Evolutionary conservation across 2,888 invertebrate genomes (phyloP).

Genomic region (Euplexia lucipara): DNA sequence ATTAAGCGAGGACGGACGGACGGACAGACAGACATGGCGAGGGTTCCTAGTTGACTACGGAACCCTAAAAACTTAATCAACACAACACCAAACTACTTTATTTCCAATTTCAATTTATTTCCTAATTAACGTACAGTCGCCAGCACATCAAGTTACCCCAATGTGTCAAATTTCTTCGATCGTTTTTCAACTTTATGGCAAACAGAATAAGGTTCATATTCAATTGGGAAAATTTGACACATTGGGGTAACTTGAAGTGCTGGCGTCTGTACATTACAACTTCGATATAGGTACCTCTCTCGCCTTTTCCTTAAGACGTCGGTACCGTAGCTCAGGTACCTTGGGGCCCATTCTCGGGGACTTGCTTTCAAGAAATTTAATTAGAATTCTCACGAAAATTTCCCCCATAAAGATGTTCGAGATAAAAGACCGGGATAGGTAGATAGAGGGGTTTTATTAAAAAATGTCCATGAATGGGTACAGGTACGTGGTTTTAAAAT

Average conservation of each 20-base stretch:
- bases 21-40: too few relatives aligned
- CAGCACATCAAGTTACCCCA: too few relatives aligned
- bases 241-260: too few relatives aligned
- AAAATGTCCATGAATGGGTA: constrained; percentile 30
- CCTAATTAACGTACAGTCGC: constrained; percentile 34
- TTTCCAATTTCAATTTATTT: constrained; percentile 36
- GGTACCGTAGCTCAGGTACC: constrained; percentile 25
- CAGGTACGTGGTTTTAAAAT: neutral
- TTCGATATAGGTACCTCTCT: constrained; percentile 2
- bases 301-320: constrained; percentile 50
- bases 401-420: constrained; percentile 81
- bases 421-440: constrained; percentile 78
- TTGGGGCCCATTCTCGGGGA: constrained; percentile 72
- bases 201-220: too few relatives aligned
- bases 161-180: too few relatives aligned
- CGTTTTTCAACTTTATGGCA: too few relatives aligned
- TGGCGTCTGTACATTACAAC: constrained; percentile 32
- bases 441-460: constrained; percentile 45
- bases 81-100: too few relatives aligned
- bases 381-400: constrained; percentile 84
- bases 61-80: too few relatives aligned
- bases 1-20: too few relatives aligned
- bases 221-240: too few relatives aligned
- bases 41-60: too few relatives aligned
- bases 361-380: constrained; percentile 83